Evolutionary conservation across 2,113 vertebrate genomes (phyloP), one percentile per base, ranked within the genome.

Genomic region (Ia io): DNA sequence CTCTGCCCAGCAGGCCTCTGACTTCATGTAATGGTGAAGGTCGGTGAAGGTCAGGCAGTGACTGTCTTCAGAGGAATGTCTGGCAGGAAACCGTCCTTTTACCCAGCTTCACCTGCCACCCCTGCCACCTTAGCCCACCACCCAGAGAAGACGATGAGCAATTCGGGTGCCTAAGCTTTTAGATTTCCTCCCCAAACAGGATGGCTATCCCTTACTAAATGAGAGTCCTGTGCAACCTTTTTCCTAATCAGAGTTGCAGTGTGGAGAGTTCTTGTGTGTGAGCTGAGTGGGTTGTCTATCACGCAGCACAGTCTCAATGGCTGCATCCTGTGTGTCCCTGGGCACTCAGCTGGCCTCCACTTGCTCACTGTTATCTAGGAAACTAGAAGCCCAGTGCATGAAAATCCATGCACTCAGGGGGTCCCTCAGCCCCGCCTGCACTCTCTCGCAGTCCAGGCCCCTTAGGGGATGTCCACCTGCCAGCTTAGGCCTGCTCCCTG

Each of bases 191-290:
- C 49, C 49, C 22, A 88, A 85, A 84, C 23, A 53, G 18, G n/a
- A 85, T 78, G 82, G 59, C 30, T 77, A 82, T 90, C 91, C 88
- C 51, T 79, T 88, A 70, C 73, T 69, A 84, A 94, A 76, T 35
- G 14, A 2, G 25, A 70, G 65, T 76, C 4, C 18, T 59, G 76
- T 40, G 32, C 12, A 44, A 69, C 4, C 37, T 80, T 86, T 61
- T 73, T 82, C 61, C 30, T 84, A 65, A 86, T 84, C 65, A 22
- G 85, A 65, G 71, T 74, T 73, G 14, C 32, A 74, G 10, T 6
- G 8, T 83, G 7, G n/a, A 78, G 17, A 8, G 20, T 80, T 86
- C 42, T 80, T 84, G 20, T 56, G 25, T 12, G 61, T 22, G 30
- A 44, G 20, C 63, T 53, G 3, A 20, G 12, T 63, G 8, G 71